A percentile compares a stretch with the other conserved stretches of the same genome.
Evolutionary conservation across 2,888 invertebrate genomes (phyloP).

Genomic region (Craniophora ligustri): DNA sequence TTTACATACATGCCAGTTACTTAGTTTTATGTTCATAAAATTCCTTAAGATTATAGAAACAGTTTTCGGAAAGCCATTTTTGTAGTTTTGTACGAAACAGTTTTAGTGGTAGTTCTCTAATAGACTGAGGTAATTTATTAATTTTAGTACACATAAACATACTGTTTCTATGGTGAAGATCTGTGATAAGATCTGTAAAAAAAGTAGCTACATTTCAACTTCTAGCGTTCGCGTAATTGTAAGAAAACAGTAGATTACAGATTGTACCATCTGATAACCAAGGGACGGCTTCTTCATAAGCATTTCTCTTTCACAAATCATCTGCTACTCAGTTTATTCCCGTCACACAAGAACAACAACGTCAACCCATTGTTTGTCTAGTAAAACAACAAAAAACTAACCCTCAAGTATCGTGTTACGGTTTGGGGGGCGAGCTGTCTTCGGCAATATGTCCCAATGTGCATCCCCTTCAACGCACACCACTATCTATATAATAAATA

Average conservation of each 20-base stretch:
- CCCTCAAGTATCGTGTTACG: constrained; percentile 59
- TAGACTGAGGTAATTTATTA: too few species aligned
- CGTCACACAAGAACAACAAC: constrained; percentile 33
- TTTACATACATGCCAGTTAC: too few species aligned
- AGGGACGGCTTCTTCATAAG: background rate
- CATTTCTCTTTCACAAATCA: background rate
- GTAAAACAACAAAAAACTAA: constrained; percentile 27
- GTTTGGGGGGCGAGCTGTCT: constrained; percentile 63
- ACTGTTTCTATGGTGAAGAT: too few species aligned
- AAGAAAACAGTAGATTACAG: background rate
- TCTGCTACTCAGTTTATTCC: background rate
- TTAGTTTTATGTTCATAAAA: too few species aligned
- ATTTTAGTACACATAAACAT: too few species aligned
- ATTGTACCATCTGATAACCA: background rate
- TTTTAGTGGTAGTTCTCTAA: too few species aligned
- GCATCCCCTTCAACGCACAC: constrained; percentile 49
- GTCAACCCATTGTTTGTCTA: constrained; percentile 24
- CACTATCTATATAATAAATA: constrained; percentile 47
- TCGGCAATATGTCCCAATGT: constrained; percentile 54
- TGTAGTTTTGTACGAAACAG: too few species aligned
- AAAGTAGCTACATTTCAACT: background rate
- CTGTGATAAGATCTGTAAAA: background rate
- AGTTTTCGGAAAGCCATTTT: too few species aligned
- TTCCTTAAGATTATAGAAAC: too few species aligned
- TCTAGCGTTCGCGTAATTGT: background rate